Evolutionary conservation across 2,888 invertebrate genomes (phyloP).

Genomic region (Drosophila leonis): DNA sequence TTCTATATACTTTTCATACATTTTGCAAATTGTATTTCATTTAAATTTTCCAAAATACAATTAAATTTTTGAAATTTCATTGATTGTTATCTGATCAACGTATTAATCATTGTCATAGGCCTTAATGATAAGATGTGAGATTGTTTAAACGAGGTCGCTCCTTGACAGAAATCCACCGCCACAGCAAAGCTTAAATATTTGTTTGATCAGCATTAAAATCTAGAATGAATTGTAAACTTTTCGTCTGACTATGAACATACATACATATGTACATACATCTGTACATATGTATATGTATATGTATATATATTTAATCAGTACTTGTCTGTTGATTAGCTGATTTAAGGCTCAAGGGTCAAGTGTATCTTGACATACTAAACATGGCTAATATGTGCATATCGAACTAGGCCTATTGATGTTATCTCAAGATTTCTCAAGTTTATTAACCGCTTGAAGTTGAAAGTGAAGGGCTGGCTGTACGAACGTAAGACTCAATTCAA

Average conservation of each 20-base stretch:
- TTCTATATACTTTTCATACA: background rate
- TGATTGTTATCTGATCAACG: conserved; percentile 5
- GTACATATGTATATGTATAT: background rate
- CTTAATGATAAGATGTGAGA: background rate
- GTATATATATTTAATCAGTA: background rate
- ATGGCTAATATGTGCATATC: conserved; percentile 3
- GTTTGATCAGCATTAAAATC: conserved; percentile 6
- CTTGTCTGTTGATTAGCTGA: background rate
- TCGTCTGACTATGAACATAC: background rate
- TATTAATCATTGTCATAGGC: conserved; percentile 15
- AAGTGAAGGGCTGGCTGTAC: background rate
- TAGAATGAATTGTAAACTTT: background rate
- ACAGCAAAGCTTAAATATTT: background rate
- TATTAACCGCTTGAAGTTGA: background rate
- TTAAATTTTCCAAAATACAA: background rate
- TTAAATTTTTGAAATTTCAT: background rate
- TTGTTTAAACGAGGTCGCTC: background rate
- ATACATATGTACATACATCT: background rate
- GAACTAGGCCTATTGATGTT: background rate
- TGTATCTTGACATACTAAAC: conserved; percentile 1
- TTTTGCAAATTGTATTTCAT: background rate
- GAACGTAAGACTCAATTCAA: background rate
- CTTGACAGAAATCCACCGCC: background rate
- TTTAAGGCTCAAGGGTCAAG: conserved; percentile 7
- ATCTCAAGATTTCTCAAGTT: conserved; percentile 1